Conservation (phyloP, 2,113 vertebrate genomes). For the Pelvicachromis taeniatus region DNA sequence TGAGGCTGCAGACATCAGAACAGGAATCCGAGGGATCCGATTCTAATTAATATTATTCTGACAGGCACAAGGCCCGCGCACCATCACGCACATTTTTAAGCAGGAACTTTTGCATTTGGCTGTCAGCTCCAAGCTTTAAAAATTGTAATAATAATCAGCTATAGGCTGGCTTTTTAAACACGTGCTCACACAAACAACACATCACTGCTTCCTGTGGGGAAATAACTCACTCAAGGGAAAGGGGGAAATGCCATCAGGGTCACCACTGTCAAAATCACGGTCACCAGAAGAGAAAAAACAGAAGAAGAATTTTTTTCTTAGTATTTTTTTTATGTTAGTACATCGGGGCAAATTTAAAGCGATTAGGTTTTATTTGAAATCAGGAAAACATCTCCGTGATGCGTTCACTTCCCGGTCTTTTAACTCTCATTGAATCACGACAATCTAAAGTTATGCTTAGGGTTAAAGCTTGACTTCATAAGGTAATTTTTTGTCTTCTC, state of each 20-base stretch:
- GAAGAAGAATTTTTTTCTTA: fast-evolving
- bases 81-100: background rate
- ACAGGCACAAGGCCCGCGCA: background rate
- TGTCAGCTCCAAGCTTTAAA: background rate
- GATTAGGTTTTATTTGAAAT: background rate
- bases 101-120: background rate
- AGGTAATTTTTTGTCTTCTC: background rate
- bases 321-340: background rate
- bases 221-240: background rate
- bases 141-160: background rate
- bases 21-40: background rate
- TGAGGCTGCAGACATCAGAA: background rate
- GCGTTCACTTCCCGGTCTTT: background rate
- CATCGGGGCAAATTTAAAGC: background rate
- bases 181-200: background rate
- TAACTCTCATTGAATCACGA: background rate
- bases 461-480: background rate
- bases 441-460: background rate
- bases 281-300: background rate
- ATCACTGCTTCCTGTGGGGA: background rate
- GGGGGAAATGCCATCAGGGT: constrained; percentile 16
- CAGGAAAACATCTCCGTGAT: background rate
- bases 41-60: background rate
- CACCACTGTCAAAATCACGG: constrained; percentile 21
- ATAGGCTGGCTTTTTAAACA: background rate